phyloP scores from a whole-genome alignment of 2,888 invertebrate species.

The Caenorhabditis sp. region DNA sequence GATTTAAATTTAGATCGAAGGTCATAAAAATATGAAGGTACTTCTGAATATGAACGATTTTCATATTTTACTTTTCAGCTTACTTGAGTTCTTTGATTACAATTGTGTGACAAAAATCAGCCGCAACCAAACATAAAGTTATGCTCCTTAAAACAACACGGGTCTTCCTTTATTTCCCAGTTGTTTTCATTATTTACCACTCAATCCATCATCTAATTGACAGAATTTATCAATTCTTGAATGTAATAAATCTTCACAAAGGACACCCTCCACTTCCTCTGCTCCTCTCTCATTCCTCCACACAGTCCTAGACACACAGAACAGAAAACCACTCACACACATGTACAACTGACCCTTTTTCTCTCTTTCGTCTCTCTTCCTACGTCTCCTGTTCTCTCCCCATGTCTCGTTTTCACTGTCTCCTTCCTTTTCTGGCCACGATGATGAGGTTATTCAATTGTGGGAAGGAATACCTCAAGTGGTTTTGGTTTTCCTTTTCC shows the following conservation, averaged over 20 bases:
- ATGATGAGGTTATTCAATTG: conserved; percentile 11
- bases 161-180: not conserved
- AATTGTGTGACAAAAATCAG: too few species aligned
- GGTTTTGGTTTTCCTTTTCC: not conserved
- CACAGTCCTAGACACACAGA: not conserved
- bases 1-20: too few species aligned
- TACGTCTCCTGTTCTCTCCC: conserved; percentile 8
- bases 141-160: not conserved
- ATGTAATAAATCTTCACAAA: not conserved
- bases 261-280: not conserved
- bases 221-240: not conserved
- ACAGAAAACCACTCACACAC: conserved; percentile 17
- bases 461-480: not conserved
- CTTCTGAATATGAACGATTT: too few species aligned
- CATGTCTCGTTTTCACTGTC: not conserved
- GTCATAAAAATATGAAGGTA: too few species aligned
- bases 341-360: conserved; percentile 20
- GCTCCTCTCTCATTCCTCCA: not conserved
- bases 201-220: not conserved
- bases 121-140: too few species aligned
- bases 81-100: too few species aligned
- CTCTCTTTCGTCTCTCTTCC: conserved; percentile 14
- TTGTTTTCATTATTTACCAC: not conserved
- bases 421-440: conserved; percentile 8
- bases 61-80: too few species aligned